phyloP scores from a whole-genome alignment of 2,888 invertebrate species.

The Lycia hirtaria region DNA sequence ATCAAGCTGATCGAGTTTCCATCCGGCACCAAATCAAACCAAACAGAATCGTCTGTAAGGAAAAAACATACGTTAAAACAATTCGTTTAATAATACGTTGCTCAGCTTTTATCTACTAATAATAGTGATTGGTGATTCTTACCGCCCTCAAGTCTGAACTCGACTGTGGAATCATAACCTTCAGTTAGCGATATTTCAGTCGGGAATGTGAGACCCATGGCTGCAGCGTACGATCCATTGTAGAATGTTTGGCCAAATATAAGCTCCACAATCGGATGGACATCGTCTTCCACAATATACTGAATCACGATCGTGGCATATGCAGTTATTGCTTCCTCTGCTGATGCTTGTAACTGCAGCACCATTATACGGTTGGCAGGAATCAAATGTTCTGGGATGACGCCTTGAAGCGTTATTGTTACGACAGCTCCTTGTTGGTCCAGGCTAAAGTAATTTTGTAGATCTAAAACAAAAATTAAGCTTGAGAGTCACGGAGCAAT shows the following conservation, averaged over 20 bases:
- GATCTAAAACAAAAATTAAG: too few species aligned
- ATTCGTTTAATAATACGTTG: neutral
- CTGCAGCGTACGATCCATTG: constrained; percentile 41
- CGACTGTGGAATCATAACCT: constrained; percentile 44
- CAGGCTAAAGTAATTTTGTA: constrained; percentile 13
- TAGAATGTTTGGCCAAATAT: constrained; percentile 42
- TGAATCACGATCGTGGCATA: constrained; percentile 46
- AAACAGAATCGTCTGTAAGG: constrained; percentile 24
- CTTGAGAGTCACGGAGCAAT: neutral
- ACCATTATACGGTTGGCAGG: constrained; percentile 44
- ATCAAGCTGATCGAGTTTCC: constrained; percentile 38
- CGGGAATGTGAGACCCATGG: constrained; percentile 34
- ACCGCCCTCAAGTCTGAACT: constrained; percentile 50
- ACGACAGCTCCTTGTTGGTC: constrained; percentile 7
- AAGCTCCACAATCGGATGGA: constrained; percentile 9
- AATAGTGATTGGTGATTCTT: too few species aligned
- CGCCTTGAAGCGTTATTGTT: constrained; percentile 1
- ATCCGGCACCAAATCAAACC: constrained; percentile 30
- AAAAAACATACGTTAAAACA: neutral
- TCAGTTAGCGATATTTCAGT: constrained; percentile 37
- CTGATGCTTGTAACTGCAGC: constrained; percentile 46
- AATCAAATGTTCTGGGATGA: constrained; percentile 45
- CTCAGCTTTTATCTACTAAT: too few species aligned
- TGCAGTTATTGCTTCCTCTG: constrained; percentile 39
- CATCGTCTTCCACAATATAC: constrained; percentile 23